phyloP scores from a whole-genome alignment of 2,113 vertebrate genomes.

The Philantomba maxwellii region DNA sequence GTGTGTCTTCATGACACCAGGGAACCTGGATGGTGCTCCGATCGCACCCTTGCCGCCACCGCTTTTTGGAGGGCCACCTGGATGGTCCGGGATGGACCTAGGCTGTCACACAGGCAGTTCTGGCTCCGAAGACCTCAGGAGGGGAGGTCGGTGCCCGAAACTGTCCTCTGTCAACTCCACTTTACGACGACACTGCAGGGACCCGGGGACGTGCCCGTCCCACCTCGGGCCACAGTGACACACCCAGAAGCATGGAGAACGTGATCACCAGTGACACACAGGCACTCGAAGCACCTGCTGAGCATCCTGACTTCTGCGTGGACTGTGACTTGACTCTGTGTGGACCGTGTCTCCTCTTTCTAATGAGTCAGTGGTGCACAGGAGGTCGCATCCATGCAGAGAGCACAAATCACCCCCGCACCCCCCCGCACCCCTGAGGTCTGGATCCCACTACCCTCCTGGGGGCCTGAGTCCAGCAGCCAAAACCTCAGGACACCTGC shows the following conservation, averaged over 20 bases:
- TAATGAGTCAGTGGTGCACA: rapidly evolving
- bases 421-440: rapidly evolving
- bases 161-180: rapidly evolving
- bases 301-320: rapidly evolving
- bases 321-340: rapidly evolving
- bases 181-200: background rate
- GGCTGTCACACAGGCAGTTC: background rate
- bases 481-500: too few relatives aligned
- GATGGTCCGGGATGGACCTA: background rate
- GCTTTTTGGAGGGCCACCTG: background rate
- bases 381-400: background rate
- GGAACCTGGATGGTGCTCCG: background rate
- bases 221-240: background rate
- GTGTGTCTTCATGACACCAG: background rate
- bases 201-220: background rate
- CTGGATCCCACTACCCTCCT: rapidly evolving
- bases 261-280: too few relatives aligned
- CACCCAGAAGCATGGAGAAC: rapidly evolving
- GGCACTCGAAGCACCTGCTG: rapidly evolving
- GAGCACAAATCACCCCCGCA: rapidly evolving
- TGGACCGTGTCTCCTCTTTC: background rate
- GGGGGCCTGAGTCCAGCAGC: background rate
- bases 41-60: rapidly evolving
- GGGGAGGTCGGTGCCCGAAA: background rate
- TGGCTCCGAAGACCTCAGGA: background rate